phyloP scores from a whole-genome alignment of 2,113 vertebrate species.

The Myxocyprinus asiaticus region DNA sequence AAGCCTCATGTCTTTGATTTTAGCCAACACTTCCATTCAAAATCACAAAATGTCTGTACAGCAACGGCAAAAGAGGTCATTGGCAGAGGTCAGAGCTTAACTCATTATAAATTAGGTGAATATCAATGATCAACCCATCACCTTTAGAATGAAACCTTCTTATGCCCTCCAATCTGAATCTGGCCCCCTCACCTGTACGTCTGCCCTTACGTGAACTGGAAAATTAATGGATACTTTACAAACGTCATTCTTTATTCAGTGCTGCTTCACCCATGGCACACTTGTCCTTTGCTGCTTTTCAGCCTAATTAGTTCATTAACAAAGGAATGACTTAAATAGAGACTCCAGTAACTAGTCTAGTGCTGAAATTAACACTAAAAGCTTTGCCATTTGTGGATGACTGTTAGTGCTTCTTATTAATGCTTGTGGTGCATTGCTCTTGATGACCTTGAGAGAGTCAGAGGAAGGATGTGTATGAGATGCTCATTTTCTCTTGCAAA shows the following conservation, averaged over 20 bases:
- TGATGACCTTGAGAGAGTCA: not conserved
- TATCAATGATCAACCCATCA: slow-evolving; percentile 1
- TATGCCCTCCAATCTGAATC: not conserved
- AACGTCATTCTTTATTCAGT: not conserved
- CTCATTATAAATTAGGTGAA: not conserved
- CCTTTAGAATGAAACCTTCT: not conserved
- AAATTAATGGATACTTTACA: not conserved
- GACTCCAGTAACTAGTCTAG: too few relatives aligned
- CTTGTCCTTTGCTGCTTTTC: slow-evolving; percentile 1
- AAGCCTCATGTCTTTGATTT: not conserved
- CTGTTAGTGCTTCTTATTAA: not conserved
- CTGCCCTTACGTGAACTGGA: slow-evolving; percentile 6
- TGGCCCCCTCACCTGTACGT: not conserved
- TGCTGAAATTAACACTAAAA: too few relatives aligned
- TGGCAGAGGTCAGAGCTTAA: not conserved
- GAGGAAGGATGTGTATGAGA: not conserved
- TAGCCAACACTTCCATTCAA: not conserved
- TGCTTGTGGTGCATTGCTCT: not conserved
- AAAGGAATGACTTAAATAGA: too few relatives aligned
- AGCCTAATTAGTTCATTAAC: too few relatives aligned
- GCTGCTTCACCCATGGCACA: not conserved
- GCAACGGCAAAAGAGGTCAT: not conserved
- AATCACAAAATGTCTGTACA: not conserved
- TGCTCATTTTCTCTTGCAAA: not conserved
- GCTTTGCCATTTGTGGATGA: not conserved